Evolutionary conservation across 1,140 invertebrate species (phyloP), one percentile per base, ranked within the genome.

Genomic region (Spodoptera frugiperda): DNA sequence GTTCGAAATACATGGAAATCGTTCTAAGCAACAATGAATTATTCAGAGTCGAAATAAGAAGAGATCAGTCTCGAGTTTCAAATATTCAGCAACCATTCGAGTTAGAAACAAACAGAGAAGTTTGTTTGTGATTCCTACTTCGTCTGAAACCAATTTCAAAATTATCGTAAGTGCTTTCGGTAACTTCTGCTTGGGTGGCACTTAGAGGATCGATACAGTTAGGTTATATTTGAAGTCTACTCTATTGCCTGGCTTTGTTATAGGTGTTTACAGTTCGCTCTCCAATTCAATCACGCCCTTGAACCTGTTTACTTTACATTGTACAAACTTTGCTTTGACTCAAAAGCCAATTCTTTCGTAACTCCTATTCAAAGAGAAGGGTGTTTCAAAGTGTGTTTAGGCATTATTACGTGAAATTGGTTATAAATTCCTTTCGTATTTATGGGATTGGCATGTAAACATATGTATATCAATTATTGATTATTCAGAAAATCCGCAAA

Each of bases 41-140:
- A 67, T 67, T 49, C 44, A 8, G 49, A 65, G 3, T 65, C 17
- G 12, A 49, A 39, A n/a, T 33, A 70, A 70, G 12, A 54, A 53
- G 25, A 30, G 19, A 15, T 51, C 19, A 70, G n/a, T 12, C n/a
- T 6, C 9, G 11, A 44, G 15, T 72, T 67, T 44, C 51, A 15
- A 72, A 57, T 53, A 70, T 71, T 71, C 33, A 55, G 12, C 54
- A 39, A 39, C 33, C 33, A 46, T 19, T 21, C n/a, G 12, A 68
- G 4, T 72, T 46, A 8, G 11, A 14, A 57, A 46, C 53, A 70
- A 53, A 54, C 19, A 25, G 14, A 14, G 17, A 46, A 72, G 68
- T 55, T 14, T 44, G 53, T 19, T 39, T 21, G 15, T 1, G 51
- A 46, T 67, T 14, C 14, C 48, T 14, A n/a, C 59, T 46, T 51